Conservation (phyloP, 2,797 vertebrate species). For the Gallinago stenura region DNA sequence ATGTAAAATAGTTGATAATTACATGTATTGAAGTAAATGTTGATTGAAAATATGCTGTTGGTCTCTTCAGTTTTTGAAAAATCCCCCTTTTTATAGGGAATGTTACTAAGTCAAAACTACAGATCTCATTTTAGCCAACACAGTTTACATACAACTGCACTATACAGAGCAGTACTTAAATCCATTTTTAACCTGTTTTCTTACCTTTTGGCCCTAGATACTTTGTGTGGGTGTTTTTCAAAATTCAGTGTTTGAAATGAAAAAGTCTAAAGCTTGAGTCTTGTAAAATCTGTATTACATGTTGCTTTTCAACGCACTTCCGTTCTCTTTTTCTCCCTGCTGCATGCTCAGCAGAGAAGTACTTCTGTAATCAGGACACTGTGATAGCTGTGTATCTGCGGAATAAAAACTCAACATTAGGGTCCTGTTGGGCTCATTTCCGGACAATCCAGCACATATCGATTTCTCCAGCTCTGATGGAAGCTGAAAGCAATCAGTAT, state of each 20-base stretch:
- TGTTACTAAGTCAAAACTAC: neutral
- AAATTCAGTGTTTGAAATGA: neutral
- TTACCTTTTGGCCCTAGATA: neutral
- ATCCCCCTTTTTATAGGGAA: neutral
- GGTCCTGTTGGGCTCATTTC: neutral
- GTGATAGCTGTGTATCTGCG: neutral
- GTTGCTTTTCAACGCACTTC: neutral
- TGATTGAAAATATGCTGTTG: neutral
- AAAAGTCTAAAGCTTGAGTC: neutral
- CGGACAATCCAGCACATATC: rapidly evolving
- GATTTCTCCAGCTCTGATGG: neutral
- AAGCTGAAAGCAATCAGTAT: neutral
- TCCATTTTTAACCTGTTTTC: neutral
- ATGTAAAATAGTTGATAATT: neutral
- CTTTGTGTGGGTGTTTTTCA: rapidly evolving
- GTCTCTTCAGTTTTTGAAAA: neutral
- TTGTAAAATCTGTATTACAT: neutral
- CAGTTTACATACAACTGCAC: neutral
- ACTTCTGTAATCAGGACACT: neutral
- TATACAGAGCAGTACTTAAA: neutral
- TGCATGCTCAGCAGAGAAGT: neutral
- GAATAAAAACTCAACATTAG: neutral
- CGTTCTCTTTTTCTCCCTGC: neutral
- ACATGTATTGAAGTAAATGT: neutral
- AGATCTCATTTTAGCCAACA: neutral